Percentiles rank a stretch among this genome's conserved stretches.
phyloP scores from a whole-genome alignment of 2,113 vertebrate species.

The Xenotilapia longispinis region DNA sequence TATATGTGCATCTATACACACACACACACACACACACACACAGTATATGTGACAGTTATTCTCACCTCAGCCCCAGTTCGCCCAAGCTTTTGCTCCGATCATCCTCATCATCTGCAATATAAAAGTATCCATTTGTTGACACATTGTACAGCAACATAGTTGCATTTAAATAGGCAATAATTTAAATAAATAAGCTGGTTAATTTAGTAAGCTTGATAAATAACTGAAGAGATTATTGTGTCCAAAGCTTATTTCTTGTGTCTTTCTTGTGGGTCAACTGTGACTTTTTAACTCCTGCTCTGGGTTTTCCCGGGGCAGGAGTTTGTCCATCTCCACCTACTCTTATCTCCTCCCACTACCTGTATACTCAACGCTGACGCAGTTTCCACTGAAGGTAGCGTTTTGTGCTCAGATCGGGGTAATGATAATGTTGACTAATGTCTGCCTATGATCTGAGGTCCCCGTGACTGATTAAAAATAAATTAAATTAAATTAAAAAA shows the following conservation, averaged over 20 bases:
- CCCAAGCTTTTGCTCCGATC: conserved; percentile 44
- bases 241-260: neutral
- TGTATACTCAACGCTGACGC: conserved; percentile 18
- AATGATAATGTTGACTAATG: neutral
- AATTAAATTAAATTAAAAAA: rapidly evolving
- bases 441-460: neutral
- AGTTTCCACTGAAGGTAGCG: neutral
- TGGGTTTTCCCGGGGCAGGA: neutral
- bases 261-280: neutral
- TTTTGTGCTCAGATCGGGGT: neutral
- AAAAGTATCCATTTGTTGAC: conserved; percentile 4
- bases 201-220: neutral
- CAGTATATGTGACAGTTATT: neutral
- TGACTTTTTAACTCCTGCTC: neutral
- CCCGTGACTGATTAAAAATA: too few species aligned
- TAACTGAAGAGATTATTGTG: neutral
- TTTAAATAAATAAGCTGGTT: neutral
- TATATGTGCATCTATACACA: neutral
- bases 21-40: neutral
- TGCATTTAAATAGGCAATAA: neutral
- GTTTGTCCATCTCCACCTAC: neutral
- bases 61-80: conserved; percentile 66
- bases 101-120: conserved; percentile 66
- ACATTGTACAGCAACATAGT: conserved; percentile 15
- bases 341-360: conserved; percentile 22